phyloP scores from a whole-genome alignment of 2,113 vertebrate genomes.

The Phalacrocorax brasilianus region DNA sequence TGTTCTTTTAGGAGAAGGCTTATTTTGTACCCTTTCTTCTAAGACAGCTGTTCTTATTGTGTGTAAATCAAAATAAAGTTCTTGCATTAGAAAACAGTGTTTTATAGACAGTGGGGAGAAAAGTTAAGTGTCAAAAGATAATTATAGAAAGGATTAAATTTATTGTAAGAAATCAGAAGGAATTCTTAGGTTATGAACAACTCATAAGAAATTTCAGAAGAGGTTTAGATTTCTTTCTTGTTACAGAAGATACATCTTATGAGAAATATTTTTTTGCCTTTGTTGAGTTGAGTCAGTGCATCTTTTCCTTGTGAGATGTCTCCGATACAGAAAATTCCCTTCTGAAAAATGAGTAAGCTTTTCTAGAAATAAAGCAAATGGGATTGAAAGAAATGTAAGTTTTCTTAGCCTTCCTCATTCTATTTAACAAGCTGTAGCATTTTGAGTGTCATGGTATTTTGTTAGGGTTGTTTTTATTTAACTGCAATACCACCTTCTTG shows the following conservation, averaged over 20 bases:
- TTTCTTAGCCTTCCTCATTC: background rate
- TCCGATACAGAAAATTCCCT: background rate
- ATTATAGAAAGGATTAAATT: background rate
- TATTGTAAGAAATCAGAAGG: background rate
- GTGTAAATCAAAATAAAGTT: background rate
- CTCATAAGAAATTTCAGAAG: background rate
- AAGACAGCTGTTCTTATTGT: background rate
- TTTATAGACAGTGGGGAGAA: background rate
- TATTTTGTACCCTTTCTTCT: background rate
- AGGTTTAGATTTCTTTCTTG: background rate
- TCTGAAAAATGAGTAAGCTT: background rate
- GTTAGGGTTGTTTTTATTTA: background rate
- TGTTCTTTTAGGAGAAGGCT: background rate
- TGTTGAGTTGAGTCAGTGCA: background rate
- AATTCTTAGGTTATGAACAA: background rate
- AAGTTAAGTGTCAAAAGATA: background rate
- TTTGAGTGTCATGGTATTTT: background rate
- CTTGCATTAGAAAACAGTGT: background rate
- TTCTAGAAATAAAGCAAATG: background rate
- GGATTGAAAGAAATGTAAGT: background rate
- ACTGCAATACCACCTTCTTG: background rate
- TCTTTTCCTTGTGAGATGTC: background rate
- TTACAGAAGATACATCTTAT: background rate
- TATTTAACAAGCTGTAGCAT: background rate
- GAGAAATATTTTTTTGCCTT: background rate